phyloP scores from a whole-genome alignment of 64 coral and sea anemone species.

The Actinia tenebrosa region DNA sequence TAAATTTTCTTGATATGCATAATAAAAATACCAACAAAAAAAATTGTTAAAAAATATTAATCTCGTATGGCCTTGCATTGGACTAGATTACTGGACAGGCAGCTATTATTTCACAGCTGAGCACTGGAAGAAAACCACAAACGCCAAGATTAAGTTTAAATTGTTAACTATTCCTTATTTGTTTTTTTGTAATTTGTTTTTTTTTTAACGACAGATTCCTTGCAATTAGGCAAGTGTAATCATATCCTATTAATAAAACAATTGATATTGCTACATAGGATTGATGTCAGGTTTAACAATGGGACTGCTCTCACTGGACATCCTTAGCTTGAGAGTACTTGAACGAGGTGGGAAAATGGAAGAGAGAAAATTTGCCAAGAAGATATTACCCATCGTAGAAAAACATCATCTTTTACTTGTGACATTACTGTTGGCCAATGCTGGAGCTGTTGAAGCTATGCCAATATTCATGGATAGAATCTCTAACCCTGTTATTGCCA shows the following conservation, averaged over 20 bases:
- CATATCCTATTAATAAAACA: background rate
- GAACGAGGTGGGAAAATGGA: constrained; percentile 83
- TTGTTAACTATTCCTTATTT: too few species aligned
- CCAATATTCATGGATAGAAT: constrained; percentile 96
- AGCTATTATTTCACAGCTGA: too few species aligned
- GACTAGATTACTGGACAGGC: too few species aligned
- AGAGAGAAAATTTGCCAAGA: constrained; percentile 77
- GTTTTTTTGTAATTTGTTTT: too few species aligned
- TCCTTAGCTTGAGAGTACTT: constrained; percentile 95
- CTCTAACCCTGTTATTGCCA: constrained; percentile 89
- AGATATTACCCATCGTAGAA: constrained; percentile 86
- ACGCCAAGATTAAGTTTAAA: too few species aligned
- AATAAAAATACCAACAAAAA: too few species aligned
- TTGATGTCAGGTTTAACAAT: background rate
- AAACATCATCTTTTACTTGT: constrained; percentile 89
- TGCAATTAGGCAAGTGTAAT: too few species aligned
- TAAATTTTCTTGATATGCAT: too few species aligned
- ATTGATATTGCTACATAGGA: background rate
- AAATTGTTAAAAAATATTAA: too few species aligned
- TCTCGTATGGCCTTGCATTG: too few species aligned
- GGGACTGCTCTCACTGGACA: constrained; percentile 88
- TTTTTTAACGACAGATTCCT: too few species aligned
- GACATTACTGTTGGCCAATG: constrained; percentile 87
- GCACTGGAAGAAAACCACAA: too few species aligned
- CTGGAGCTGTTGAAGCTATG: constrained; percentile 92